These are phyloP conservation scores for Stegastes partitus DNA, from an alignment of 2,113 vertebrate genomes.

Conservation along the genomic window DNA sequence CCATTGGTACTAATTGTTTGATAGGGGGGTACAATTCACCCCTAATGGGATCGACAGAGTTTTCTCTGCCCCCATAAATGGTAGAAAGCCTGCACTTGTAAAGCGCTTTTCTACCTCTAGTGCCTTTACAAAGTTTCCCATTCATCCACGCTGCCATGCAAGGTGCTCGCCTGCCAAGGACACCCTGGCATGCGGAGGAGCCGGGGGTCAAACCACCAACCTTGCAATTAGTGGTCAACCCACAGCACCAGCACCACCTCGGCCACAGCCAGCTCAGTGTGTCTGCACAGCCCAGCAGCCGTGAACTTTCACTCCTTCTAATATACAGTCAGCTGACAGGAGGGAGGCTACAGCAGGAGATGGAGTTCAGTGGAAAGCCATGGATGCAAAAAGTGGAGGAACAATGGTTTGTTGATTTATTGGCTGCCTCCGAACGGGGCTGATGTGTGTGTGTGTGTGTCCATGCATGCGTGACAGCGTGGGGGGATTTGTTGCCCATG, in stretches of 20 bases:
- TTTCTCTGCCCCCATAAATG: slow-evolving; percentile 17
- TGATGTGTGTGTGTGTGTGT: background rate
- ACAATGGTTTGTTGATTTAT: background rate
- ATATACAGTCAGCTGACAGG: slow-evolving; percentile 5
- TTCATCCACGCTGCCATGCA: too few species aligned
- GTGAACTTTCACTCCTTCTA: slow-evolving; percentile 65
- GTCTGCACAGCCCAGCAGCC: slow-evolving; percentile 39
- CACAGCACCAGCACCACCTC: too few species aligned
- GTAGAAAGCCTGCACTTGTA: too few species aligned
- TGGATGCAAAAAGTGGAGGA: slow-evolving; percentile 14
- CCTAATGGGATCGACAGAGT: slow-evolving; percentile 82
- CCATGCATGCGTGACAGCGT: background rate
- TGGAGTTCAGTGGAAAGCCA: slow-evolving; percentile 28
- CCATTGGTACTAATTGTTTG: slow-evolving; percentile 83
- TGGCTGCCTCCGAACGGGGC: too few species aligned
- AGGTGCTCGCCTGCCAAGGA: too few species aligned
- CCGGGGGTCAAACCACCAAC: too few species aligned
- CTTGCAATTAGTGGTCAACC: too few species aligned
- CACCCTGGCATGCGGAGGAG: too few species aligned
- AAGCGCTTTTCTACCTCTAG: background rate
- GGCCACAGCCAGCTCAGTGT: background rate
- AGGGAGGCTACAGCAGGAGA: background rate
- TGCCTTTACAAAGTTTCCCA: background rate
- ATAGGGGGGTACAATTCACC: slow-evolving; percentile 68
- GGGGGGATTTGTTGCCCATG: slow-evolving; percentile 1